Base-by-base conservation (phyloP, 2,797 vertebrate species). In the Spinibarbus caldwelli region DNA sequence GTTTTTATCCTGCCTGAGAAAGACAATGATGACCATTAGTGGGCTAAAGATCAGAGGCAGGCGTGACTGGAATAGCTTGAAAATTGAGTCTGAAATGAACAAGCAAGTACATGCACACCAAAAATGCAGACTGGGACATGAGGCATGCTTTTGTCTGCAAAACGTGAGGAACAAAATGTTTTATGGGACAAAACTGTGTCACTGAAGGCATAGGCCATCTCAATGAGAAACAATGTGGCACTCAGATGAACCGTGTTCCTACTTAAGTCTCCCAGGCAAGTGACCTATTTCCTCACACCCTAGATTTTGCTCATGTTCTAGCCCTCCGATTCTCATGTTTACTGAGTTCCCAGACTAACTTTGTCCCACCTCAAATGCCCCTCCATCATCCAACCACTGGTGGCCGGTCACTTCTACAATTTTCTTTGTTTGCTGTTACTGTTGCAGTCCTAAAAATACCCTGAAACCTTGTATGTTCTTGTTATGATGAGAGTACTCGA, bases 201-300 rank as follows among this genome's bases (percentile, higher is more conserved):
- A 71, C 36, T 45, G 34, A 86, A 59, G 36, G 86, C 75, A 78
- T 68, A 43, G 49, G 6, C 15, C 49, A 79, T 64, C 57, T 66
- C 72, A 67, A n/a, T n/a, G 62, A 41, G 75, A 83, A 85, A 78
- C 84, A 86, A 85, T 83, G 67, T 66, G 78, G 43, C 68, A 41
- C n/a, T 70, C 41, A 26, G 82, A 86, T 73, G 45, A 49, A 78
- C 72, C 31, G 6, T 68, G 62, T 52, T 79, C 15, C 26, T 43
- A 29, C 80, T 45, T 82, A 57, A 85, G 8, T 71, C 79, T 80
- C 34, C 34, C 68, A 87, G 68, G 49, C 84, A 82, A 80, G 64
- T 85, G 84, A 85, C 79, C 89, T 38, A 57, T 82, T 88, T 86
- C 76, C 57, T 85, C 71, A 76, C 76, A 87, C 49, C 82, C 82